These are phyloP conservation scores for Apodemus speciosus DNA, from an alignment of 2,113 vertebrate genomes.

Conservation along the genomic window DNA sequence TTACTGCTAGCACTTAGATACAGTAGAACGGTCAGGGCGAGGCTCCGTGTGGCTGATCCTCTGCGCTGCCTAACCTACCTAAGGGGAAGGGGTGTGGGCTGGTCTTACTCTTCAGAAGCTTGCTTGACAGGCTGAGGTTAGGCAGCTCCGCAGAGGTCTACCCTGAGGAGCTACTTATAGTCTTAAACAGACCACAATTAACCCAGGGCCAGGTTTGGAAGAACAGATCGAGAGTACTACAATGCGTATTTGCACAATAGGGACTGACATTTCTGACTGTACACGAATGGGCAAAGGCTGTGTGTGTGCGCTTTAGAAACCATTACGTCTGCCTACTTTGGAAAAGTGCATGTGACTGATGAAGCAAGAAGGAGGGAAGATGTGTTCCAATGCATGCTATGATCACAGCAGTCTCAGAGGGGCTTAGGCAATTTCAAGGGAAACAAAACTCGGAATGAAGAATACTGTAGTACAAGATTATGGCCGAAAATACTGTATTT, in stretches of 20 bases:
- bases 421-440: conserved; percentile 73
- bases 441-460: conserved; percentile 83
- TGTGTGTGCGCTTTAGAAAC: conserved; percentile 37
- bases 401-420: conserved; percentile 63
- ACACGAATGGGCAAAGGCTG: not conserved
- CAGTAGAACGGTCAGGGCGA: not conserved
- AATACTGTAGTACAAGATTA: conserved; percentile 81
- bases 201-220: not conserved
- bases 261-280: not conserved
- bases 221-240: not conserved
- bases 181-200: not conserved
- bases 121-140: not conserved
- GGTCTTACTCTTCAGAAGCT: not conserved
- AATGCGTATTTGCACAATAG: not conserved
- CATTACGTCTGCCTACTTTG: conserved; percentile 35
- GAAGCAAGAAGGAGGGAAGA: conserved; percentile 58
- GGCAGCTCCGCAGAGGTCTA: not conserved
- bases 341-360: conserved; percentile 27
- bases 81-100: not conserved
- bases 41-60: not conserved
- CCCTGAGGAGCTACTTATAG: not conserved
- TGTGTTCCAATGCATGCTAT: conserved; percentile 56
- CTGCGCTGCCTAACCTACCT: not conserved
- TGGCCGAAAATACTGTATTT: conserved; percentile 87
- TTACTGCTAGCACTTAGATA: not conserved